Base-by-base conservation (phyloP, 2,888 invertebrate species). In the Nysson spinosus region DNA sequence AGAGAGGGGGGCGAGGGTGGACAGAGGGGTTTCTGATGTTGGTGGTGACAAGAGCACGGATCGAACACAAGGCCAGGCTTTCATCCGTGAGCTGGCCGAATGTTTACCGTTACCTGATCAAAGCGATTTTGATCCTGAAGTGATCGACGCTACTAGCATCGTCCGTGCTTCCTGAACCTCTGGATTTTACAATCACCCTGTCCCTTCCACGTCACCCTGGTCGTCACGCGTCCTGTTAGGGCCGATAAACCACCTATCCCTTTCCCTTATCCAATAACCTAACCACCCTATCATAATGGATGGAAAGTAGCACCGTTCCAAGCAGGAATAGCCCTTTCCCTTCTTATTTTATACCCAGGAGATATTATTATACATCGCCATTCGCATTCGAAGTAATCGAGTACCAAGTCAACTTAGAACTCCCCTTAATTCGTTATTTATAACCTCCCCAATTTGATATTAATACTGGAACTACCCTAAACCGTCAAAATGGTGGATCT, bases 61-160 rank as follows among this genome's bases (percentile, higher is more conserved):
- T 49, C 65, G 60, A 52, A 60, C 54, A 71, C 69, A 72, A 67
- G 70, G 69, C 60, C 75, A 69, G 61, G 74, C 81, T 82, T 75
- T 82, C 82, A 82, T 78, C 81, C 79, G 78, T 81, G 78, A 79
- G 75, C 78, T 69, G 72, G 77, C 61, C 67, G 73, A 78, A 79
- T 81, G 78, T 83, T 82, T 81, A 82, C 82, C 79, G 78, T 67
- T 79, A 66, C 78, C 76, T 82, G 80, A 80, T 81, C 81, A 81
- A 83, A 83, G 78, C 72, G 72, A 68, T 73, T 75, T 76, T 75
- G 73, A 78, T 75, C 68, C 51, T 60, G 58, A 44, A 57, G 52
- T 69, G 64, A 68, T 61, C 65, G 70, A 55, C 55, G 47, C 16
- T 40, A 55, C 52, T 65, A 65, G 37, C 64, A 35, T 52, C 51